Evolutionary conservation across 1,140 invertebrate species (phyloP).

Genomic region (Drosophila sp.): DNA sequence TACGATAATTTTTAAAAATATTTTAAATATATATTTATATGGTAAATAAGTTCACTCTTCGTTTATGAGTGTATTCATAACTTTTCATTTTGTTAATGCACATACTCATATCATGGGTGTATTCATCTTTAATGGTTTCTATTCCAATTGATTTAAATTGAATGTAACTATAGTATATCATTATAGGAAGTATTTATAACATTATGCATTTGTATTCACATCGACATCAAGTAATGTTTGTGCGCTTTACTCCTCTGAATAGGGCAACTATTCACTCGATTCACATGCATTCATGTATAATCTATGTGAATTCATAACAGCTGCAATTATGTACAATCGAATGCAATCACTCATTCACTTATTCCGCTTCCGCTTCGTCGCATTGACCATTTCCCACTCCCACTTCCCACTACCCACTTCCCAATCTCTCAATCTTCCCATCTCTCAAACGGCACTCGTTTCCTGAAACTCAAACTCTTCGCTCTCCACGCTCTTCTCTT

Average conservation of each 20-base stretch:
- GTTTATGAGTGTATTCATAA: neutral
- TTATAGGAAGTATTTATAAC: neutral
- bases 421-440: too few relatives aligned
- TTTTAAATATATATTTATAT: too few relatives aligned
- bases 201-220: neutral
- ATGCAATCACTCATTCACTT: constrained; percentile 44
- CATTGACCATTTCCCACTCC: constrained; percentile 27
- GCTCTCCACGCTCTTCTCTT: too few relatives aligned
- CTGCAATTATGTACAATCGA: constrained; percentile 69
- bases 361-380: constrained; percentile 16
- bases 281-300: constrained; percentile 14
- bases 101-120: neutral
- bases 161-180: neutral
- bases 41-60: too few relatives aligned
- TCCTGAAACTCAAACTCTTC: neutral
- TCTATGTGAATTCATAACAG: constrained; percentile 26
- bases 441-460: neutral
- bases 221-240: neutral
- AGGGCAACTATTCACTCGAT: neutral
- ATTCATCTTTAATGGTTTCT: neutral
- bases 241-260: neutral
- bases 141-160: neutral
- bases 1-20: too few relatives aligned
- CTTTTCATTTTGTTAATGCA: too few relatives aligned
- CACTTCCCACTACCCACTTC: constrained; percentile 7